Evolutionary conservation across 2,888 invertebrate species (phyloP).

Genomic region (Trissolcus japonicus): DNA sequence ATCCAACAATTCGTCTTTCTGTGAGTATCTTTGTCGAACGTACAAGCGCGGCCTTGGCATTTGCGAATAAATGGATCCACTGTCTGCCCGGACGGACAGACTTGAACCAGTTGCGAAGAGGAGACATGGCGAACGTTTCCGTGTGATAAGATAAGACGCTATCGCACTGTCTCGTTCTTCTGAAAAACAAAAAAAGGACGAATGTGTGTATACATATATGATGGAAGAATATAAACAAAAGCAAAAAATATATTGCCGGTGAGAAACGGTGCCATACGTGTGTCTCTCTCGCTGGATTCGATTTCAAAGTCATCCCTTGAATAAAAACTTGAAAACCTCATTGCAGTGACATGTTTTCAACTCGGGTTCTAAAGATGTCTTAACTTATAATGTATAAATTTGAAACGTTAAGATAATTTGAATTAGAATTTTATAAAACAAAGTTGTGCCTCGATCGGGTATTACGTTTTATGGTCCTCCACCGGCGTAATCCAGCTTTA

Average conservation of each 20-base stretch:
- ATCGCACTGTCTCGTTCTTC: constrained; percentile 60
- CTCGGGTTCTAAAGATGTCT: no score
- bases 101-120: constrained; percentile 59
- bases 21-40: constrained; percentile 36
- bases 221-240: constrained; percentile 35
- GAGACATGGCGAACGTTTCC: constrained; percentile 68
- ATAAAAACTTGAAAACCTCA: background rate
- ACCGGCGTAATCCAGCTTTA: constrained; percentile 8
- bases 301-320: constrained; percentile 16
- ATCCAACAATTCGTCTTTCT: constrained; percentile 46
- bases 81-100: constrained; percentile 58
- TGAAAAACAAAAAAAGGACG: constrained; percentile 35
- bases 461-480: constrained; percentile 2
- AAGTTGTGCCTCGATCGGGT: background rate
- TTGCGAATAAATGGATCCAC: constrained; percentile 73
- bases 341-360: no score
- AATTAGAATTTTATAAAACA: no score
- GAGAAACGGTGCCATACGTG: constrained; percentile 7
- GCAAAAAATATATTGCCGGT: constrained; percentile 46
- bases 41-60: constrained; percentile 67
- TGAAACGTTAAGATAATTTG: no score
- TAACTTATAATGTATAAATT: no score
- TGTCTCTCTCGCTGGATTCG: constrained; percentile 25
- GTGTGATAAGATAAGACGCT: constrained; percentile 72
- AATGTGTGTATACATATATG: constrained; percentile 29